Evolutionary conservation across 2,888 invertebrate genomes (phyloP), one percentile per base, ranked within the genome.

Genomic region (Ectropis crepuscularia): DNA sequence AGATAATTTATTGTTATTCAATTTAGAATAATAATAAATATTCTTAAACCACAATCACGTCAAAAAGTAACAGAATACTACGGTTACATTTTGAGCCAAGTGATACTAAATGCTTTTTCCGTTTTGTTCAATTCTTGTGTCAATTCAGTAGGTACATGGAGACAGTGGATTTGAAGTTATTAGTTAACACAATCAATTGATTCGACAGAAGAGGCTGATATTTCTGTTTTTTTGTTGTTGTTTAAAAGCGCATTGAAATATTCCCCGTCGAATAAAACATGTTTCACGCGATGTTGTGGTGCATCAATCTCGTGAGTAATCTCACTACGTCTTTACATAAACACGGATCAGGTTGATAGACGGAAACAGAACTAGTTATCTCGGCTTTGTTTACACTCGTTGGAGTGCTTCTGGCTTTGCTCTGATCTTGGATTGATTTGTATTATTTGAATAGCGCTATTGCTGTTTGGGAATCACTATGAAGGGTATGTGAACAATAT

Each of bases 311-410:
- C 12, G 48, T 54, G 42, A 60, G 64, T 59, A 58, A 63, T 57
- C 59, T 59, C 49, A 39, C n/a, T 46, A 53, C 42, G 60, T 57
- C 59, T 60, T 28, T 36, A 37, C 54, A 58, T 57, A 61, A 60
- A 54, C 49, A 57, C 48, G 41, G 45, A 57, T 42, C 39, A 47
- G 43, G 46, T 53, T 36, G 42, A 55, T 48, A 57, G 64, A 65
- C 53, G 53, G 64, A 65, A 61, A 60, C 64, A 53, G 57, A 65
- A 61, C 64, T 64, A 64, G 60, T 57, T 64, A 57, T 55, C 60
- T 61, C 16, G 28, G 53, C 46, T 58, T 66, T 66, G 62, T 66
- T 66, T 66, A 66, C 48, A 58, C 39, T 53, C 51, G 58, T 62
- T 50, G 12, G 43, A 57, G 46, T 57, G 62, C 53, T 63, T 63